Percentiles rank a stretch among this genome's conserved stretches.
Evolutionary conservation across 1,140 invertebrate genomes (phyloP).

Genomic region (Drosophila baimaii): DNA sequence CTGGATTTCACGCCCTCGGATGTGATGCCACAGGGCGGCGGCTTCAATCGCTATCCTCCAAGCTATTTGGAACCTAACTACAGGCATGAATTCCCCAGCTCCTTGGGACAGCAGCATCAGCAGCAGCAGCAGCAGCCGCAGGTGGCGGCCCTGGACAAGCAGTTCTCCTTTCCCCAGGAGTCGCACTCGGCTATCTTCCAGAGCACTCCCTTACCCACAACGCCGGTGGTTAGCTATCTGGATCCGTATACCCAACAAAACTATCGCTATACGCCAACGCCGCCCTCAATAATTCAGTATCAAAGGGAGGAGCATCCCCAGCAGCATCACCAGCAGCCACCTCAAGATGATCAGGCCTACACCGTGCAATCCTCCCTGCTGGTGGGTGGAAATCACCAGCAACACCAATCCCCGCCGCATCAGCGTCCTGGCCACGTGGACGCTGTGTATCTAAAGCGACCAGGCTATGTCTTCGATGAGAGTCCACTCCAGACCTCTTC

Average conservation of each 20-base stretch:
- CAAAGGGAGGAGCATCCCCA: too few species aligned
- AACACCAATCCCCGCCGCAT: too few species aligned
- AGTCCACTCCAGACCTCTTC: slow-evolving; percentile 42
- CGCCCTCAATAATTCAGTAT: slow-evolving; percentile 54
- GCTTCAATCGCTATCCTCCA: slow-evolving; percentile 64
- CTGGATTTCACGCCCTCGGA: slow-evolving; percentile 76
- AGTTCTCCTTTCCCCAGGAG: slow-evolving; percentile 63
- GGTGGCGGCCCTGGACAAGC: slow-evolving; percentile 52
- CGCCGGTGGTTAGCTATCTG: slow-evolving; percentile 73
- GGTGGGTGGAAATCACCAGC: slow-evolving; percentile 59
- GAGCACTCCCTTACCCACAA: slow-evolving; percentile 67
- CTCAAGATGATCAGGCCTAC: slow-evolving; percentile 63
- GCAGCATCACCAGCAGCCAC: too few species aligned
- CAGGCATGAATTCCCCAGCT: slow-evolving; percentile 59
- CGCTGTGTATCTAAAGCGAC: slow-evolving; percentile 71
- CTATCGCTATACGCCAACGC: slow-evolving; percentile 62
- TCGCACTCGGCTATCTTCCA: slow-evolving; percentile 27
- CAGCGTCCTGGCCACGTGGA: slow-evolving; percentile 39
- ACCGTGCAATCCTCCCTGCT: slow-evolving; percentile 78
- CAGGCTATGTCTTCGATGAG: slow-evolving; percentile 79
- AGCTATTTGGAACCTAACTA: slow-evolving; percentile 73
- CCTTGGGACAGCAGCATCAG: slow-evolving; percentile 41
- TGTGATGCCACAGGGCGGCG: slow-evolving; percentile 46
- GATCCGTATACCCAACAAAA: slow-evolving; percentile 81
- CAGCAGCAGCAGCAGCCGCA: slow-evolving; percentile 26